phyloP scores from a whole-genome alignment of 2,888 invertebrate genomes.

The Stictocephala bisonia region DNA sequence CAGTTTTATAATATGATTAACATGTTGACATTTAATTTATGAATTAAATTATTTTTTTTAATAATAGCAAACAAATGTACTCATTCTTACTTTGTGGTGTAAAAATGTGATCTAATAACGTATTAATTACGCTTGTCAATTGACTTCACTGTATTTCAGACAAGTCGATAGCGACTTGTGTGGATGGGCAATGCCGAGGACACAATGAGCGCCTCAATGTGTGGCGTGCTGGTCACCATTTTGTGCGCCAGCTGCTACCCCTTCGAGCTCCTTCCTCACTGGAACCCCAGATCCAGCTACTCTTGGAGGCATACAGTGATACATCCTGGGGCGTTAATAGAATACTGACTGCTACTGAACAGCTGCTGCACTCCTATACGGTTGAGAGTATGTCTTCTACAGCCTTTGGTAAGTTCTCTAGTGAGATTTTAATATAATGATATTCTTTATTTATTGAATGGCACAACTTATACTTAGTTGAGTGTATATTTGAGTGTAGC shows the following conservation, averaged over 20 bases:
- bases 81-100: no score
- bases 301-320: constrained; percentile 49
- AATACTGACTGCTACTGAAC: constrained; percentile 49
- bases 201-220: constrained; percentile 53
- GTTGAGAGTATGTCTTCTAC: not conserved
- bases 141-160: no score
- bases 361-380: constrained; percentile 30
- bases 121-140: no score
- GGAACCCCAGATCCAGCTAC: constrained; percentile 47
- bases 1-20: no score
- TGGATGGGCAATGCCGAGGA: constrained; percentile 47
- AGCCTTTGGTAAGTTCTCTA: not conserved
- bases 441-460: no score
- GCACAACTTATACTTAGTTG: no score
- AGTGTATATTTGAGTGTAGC: no score
- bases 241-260: constrained; percentile 52
- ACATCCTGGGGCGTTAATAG: constrained; percentile 46
- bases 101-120: no score
- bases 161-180: constrained; percentile 20
- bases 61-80: no score
- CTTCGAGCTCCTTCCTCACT: constrained; percentile 49
- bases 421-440: not conserved
- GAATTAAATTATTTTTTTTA: no score
- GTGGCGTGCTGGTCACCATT: constrained; percentile 50
- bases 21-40: no score